A percentile compares a stretch with the other conserved stretches of the same genome.
Evolutionary conservation across 2,113 vertebrate species (phyloP).

Genomic region (Crotalus horridus): DNA sequence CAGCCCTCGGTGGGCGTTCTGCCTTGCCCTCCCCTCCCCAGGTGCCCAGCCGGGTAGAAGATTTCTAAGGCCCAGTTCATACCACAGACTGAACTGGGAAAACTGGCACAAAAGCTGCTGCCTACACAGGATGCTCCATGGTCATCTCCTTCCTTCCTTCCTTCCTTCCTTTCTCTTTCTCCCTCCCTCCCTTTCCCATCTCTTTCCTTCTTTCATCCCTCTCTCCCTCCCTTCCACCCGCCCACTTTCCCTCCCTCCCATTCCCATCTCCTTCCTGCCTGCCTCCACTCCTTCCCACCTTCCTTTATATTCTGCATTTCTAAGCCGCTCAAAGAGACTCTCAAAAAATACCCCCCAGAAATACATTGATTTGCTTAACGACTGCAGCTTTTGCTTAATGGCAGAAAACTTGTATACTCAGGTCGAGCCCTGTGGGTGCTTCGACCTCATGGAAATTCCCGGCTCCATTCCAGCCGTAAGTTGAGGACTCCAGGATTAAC

Average conservation of each 20-base stretch:
- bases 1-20: not conserved
- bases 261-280: not conserved
- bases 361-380: not conserved
- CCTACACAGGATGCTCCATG: not conserved
- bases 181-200: too few relatives aligned
- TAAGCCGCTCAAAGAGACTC: not conserved
- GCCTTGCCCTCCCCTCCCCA: not conserved
- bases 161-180: too few relatives aligned
- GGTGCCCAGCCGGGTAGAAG: not conserved
- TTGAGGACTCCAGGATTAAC: not conserved
- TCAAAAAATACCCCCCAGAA: not conserved
- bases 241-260: too few relatives aligned
- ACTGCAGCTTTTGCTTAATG: not conserved
- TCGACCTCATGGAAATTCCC: not conserved
- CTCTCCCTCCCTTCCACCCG: too few relatives aligned
- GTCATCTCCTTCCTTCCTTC: not conserved
- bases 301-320: not conserved
- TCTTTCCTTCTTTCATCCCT: too few relatives aligned
- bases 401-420: too few relatives aligned
- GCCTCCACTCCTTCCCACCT: too few relatives aligned
- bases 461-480: not conserved
- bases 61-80: not conserved
- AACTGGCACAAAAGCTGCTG: not conserved
- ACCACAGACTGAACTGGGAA: not conserved
- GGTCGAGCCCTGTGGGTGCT: not conserved